A percentile compares a stretch with the other conserved stretches of the same genome.
These are phyloP conservation scores for Platygyra sinensis DNA, from an alignment of 64 coral and sea anemone species.

Conservation along the genomic window DNA sequence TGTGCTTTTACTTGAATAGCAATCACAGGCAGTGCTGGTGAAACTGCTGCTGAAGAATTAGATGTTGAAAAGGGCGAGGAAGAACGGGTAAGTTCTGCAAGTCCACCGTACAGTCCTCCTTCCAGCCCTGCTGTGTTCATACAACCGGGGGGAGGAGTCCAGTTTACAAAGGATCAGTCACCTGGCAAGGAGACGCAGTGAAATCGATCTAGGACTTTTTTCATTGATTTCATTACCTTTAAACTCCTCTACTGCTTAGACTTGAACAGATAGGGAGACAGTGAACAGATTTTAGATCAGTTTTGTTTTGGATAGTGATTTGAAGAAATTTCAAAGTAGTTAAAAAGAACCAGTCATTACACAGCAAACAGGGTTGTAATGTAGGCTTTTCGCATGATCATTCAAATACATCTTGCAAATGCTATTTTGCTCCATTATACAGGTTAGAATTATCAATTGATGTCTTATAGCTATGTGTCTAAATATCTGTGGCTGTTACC, in stretches of 20 bases:
- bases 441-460: background rate
- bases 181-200: slow-evolving; percentile 6
- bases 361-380: slow-evolving; percentile 1
- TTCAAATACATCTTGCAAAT: background rate
- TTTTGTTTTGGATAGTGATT: background rate
- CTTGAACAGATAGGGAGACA: background rate
- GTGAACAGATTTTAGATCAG: background rate
- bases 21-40: slow-evolving; percentile 19
- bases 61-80: background rate
- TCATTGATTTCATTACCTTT: background rate
- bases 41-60: background rate
- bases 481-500: no score
- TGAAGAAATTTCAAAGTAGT: background rate
- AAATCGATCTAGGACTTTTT: background rate
- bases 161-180: slow-evolving; percentile 35
- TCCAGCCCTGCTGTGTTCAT: slow-evolving; percentile 36
- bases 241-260: background rate
- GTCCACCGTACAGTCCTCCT: slow-evolving; percentile 29
- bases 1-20: background rate
- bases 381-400: background rate
- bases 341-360: background rate
- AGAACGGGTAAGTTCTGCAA: slow-evolving; percentile 47
- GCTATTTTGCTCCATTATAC: background rate
- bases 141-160: slow-evolving; percentile 30
- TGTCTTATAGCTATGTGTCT: no score